A percentile compares a stretch with the other conserved stretches of the same genome.
phyloP scores from a whole-genome alignment of 2,888 invertebrate species.

The Eutolmus rufibarbis region DNA sequence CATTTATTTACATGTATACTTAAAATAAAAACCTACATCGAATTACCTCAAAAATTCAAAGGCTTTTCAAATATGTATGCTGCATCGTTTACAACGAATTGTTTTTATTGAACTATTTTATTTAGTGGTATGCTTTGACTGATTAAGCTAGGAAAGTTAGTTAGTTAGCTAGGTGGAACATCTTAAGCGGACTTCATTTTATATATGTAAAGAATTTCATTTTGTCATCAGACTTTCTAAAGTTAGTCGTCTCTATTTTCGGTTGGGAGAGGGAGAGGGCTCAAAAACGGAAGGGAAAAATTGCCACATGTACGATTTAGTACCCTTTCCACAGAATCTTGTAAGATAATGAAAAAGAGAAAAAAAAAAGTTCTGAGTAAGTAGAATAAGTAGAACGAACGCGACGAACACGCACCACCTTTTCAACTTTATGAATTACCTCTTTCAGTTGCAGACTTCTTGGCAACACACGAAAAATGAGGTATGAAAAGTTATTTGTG shows the following conservation, averaged over 20 bases:
- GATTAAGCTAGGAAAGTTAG: neutral
- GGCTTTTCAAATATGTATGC: too few species aligned
- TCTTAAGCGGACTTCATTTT: neutral
- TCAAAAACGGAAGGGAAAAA: neutral
- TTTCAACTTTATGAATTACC: neutral
- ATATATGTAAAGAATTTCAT: neutral
- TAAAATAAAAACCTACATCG: too few species aligned
- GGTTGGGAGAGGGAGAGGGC: neutral
- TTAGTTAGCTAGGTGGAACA: neutral
- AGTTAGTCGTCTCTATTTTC: neutral
- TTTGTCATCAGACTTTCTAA: neutral
- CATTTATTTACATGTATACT: too few species aligned
- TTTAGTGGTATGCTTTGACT: neutral
- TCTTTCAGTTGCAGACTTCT: neutral
- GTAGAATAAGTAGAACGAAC: neutral
- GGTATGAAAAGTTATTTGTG: neutral
- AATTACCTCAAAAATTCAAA: too few species aligned
- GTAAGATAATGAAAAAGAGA: neutral
- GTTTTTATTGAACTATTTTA: neutral
- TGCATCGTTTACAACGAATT: too few species aligned
- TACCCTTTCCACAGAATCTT: neutral
- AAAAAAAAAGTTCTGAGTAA: neutral
- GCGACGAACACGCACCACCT: neutral
- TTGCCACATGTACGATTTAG: neutral
- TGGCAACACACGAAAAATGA: neutral